Conservation (phyloP, 2,113 vertebrate genomes). For the Petroica traversi region DNA sequence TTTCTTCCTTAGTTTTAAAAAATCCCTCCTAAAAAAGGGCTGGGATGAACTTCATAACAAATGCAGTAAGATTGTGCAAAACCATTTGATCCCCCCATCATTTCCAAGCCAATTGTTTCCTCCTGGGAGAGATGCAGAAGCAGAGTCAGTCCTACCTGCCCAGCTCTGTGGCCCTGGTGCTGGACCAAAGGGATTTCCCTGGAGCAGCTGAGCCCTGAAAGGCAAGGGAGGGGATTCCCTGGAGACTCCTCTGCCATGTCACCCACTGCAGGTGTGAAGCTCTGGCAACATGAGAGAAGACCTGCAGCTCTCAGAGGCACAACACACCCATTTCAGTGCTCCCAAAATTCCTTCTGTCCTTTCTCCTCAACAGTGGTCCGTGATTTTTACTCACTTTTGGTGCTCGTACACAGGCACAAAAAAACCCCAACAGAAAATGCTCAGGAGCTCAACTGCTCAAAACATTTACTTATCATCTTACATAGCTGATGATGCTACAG, state of each 20-base stretch:
- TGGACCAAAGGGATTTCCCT: not conserved
- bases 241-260: not conserved
- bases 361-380: not conserved
- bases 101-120: not conserved
- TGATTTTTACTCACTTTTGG: not conserved
- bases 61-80: not conserved
- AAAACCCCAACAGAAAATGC: not conserved
- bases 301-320: not conserved
- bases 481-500: not conserved
- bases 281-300: not conserved
- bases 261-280: not conserved
- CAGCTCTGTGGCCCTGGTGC: not conserved
- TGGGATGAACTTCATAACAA: not conserved
- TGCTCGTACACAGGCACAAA: not conserved
- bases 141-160: not conserved
- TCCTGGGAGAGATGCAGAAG: not conserved
- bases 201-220: not conserved
- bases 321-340: not conserved
- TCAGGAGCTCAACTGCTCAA: not conserved
- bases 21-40: not conserved
- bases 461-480: not conserved
- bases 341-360: not conserved
- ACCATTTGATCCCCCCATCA: rapidly evolving
- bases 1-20: not conserved
- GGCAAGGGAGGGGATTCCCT: not conserved